Percentiles rank a stretch among this genome's conserved stretches.
Evolutionary conservation across 2,797 vertebrate species (phyloP).

Genomic region (Prionace glauca): DNA sequence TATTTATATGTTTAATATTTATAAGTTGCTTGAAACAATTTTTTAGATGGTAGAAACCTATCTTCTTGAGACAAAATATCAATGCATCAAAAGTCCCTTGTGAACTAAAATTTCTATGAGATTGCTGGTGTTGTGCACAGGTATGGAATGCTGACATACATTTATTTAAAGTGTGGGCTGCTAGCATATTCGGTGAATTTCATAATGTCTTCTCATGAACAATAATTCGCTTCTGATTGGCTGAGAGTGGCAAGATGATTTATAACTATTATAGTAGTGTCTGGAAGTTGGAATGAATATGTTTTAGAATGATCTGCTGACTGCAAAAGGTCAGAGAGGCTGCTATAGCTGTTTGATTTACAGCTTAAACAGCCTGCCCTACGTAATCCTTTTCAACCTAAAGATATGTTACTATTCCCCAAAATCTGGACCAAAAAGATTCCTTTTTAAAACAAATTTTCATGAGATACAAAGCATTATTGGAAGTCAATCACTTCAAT

Average conservation of each 20-base stretch:
- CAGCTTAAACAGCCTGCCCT: not conserved
- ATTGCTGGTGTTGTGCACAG: not conserved
- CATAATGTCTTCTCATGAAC: not conserved
- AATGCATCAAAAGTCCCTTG: not conserved
- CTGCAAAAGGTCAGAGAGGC: slow-evolving; percentile 4
- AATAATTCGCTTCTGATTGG: not conserved
- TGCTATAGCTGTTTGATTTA: slow-evolving; percentile 15
- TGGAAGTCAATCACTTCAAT: not conserved
- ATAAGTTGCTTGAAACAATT: not conserved
- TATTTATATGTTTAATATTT: too few relatives aligned
- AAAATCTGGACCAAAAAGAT: not conserved
- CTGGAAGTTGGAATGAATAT: slow-evolving; percentile 27
- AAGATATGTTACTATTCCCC: not conserved
- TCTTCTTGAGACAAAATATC: not conserved
- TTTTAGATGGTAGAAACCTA: not conserved
- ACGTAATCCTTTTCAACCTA: not conserved
- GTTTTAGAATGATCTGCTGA: slow-evolving; percentile 14
- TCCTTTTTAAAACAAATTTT: not conserved
- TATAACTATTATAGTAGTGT: slow-evolving; percentile 25
- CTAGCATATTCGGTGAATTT: not conserved
- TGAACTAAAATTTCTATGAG: not conserved
- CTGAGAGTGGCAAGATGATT: not conserved
- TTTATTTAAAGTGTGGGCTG: not conserved
- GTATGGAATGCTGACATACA: not conserved
- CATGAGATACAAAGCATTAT: not conserved